Base-by-base conservation (phyloP, 37 sponge, comb jelly and placozoan genomes). In the Petrosia ficiformis region DNA sequence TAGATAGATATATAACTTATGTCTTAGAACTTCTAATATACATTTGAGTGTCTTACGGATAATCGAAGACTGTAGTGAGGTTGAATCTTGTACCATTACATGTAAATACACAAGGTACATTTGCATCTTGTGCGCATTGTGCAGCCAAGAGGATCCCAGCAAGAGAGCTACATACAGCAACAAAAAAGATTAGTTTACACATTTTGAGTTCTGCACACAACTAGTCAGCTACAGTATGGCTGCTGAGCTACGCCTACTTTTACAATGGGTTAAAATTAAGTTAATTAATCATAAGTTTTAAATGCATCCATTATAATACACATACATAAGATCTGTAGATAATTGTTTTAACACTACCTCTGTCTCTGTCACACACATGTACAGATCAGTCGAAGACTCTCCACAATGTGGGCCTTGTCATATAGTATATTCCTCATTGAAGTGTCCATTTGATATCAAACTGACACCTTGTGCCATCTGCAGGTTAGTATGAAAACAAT, bases 41-140 rank as follows among this genome's bases (percentile, higher is more conserved):
- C n/a, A n/a, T n/a, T n/a, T n/a, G 24, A 44, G 1, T 22, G 37
- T 26, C 82, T 81, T 35, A 81, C 82, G 82, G 82, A 31, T 74
- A 81, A 30, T 74, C 54, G 42, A 81, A 81, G 4, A 81, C 16
- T 21, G 42, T 54, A 26, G 68, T 63, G 0, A 81, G 54, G 42
- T 81, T 74, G 65, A 81, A 73, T 22, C 22, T 43, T 25, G 82
- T 81, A 35, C 82, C 82, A 59, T 81, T 81, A 68, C 82, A 81
- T 24, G 36, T 73, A 2, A 72, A 63, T 1, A 57, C 43, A 54
- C 82, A 81, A 10, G 67, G 66, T 40, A 52, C 54, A 32, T 57
- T 65, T 2, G 36, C 42, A 39, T 73, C 39, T 31, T 61, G 75
- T 25, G 52, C 71, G 68, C 75, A 81, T 57, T 81, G 82, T 14